Base-by-base conservation (phyloP, 1,140 invertebrate species). In the Dufourea novaeangliae region DNA sequence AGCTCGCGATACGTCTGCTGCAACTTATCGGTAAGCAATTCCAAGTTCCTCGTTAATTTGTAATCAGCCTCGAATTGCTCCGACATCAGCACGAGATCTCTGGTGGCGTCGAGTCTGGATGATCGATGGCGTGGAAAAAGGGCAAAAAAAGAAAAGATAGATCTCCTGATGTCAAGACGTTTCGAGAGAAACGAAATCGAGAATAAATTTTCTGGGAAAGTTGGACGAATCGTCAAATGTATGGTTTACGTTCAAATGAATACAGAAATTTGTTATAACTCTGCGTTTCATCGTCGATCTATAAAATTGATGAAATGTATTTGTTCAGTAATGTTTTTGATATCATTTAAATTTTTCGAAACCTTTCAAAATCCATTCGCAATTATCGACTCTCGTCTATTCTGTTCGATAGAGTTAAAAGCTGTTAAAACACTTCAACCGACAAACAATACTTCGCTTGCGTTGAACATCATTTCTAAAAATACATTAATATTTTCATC, bases 31-130 rank as follows among this genome's bases (percentile, higher is more conserved):
- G 98, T 99, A 7, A 99, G 94, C 66, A 99, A 95, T 92, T 99
- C 98, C 82, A 99, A 93, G 92, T 99, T 98, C 91, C 97, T 96
- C 1, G 98, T 99, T 75, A 99, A 93, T 91, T 99, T 98, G 92
- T 99, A 99, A 91, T 99, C 98, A 0, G 98, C 98, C 92, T 99
- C 98, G 90, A 99, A 99, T 91, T 99, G 98, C 91, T 99, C 98
- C 10, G 98, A 99, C 93, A 99, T 96, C 41, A 99, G 94, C 14
- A 99, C 98, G 79, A 99, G 93, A 93, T 99, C 98, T 82, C 98
- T 94, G 1, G 98, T 99, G 0, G 98, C 97, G 91, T 99, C 98
- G 90, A 99, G 98, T 78, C 97, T 97, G 41, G 22, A n/a, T n/a
- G n/a, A n/a, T n/a, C n/a, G 32, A 59, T 50, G 17, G 5, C 46